These are phyloP conservation scores for Cyphomyrus plagiostoma DNA, from an alignment of 2,113 vertebrate species.

Conservation along the genomic window DNA sequence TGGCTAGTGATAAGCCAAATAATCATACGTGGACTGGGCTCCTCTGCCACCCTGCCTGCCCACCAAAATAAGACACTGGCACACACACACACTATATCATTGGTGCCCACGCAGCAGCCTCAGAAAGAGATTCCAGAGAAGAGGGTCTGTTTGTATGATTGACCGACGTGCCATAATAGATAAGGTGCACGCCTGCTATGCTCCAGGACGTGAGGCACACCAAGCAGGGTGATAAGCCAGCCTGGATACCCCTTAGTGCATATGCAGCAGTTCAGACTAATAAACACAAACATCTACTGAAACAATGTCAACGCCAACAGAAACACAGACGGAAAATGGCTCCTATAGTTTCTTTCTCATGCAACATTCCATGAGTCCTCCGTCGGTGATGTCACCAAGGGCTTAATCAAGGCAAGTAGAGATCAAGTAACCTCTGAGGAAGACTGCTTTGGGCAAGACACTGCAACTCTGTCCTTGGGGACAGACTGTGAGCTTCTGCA, in stretches of 20 bases:
- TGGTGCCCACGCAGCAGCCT: neutral
- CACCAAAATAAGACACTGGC: neutral
- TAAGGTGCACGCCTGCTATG: neutral
- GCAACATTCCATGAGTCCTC: constrained; percentile 48
- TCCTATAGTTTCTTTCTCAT: constrained; percentile 40
- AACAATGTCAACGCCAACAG: constrained; percentile 33
- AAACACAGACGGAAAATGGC: constrained; percentile 48
- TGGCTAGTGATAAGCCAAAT: neutral
- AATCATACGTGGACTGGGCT: neutral
- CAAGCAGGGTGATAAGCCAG: neutral
- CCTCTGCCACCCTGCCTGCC: neutral
- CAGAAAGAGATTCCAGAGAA: neutral
- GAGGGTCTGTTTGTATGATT: neutral
- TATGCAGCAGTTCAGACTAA: constrained; percentile 12
- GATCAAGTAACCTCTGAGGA: neutral
- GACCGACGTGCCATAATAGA: neutral
- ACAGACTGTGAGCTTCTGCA: neutral
- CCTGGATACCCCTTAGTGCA: neutral
- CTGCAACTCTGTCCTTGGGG: neutral
- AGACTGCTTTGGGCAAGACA: neutral
- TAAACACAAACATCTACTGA: constrained; percentile 23
- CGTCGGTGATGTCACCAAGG: constrained; percentile 30
- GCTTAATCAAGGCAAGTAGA: neutral
- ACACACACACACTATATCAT: neutral
- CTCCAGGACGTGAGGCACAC: neutral